Evolutionary conservation across 2,797 vertebrate genomes (phyloP).

Genomic region (Hypotaenidia philippensis): DNA sequence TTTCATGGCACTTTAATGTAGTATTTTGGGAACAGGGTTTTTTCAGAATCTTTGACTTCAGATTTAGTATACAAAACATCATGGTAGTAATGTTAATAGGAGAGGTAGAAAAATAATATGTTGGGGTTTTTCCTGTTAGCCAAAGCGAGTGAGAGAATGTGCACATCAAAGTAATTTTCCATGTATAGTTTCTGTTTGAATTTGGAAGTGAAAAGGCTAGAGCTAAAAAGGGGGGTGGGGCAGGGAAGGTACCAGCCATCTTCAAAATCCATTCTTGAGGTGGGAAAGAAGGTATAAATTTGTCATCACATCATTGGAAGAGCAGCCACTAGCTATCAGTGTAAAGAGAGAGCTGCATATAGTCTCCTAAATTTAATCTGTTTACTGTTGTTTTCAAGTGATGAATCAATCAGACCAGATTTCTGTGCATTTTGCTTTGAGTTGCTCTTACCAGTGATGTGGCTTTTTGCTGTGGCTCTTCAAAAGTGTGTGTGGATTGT

Average conservation of each 20-base stretch:
- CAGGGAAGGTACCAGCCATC: not conserved
- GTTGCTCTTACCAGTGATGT: not conserved
- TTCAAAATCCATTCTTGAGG: not conserved
- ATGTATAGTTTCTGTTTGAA: not conserved
- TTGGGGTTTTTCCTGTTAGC: rapidly evolving
- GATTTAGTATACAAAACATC: not conserved
- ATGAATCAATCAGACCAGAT: not conserved
- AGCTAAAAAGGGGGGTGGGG: not conserved
- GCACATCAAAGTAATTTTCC: not conserved
- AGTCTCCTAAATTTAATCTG: not conserved
- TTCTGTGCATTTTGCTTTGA: not conserved
- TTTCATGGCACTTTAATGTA: not conserved
- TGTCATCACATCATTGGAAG: not conserved
- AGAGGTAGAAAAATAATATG: not conserved
- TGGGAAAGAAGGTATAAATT: not conserved
- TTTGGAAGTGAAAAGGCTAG: not conserved
- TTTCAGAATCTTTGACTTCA: not conserved
- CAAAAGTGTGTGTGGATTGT: not conserved
- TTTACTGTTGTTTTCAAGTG: not conserved
- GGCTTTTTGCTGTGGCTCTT: not conserved
- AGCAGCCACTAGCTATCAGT: not conserved
- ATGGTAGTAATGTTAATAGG: not conserved
- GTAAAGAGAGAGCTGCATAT: not conserved
- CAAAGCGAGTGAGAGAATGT: not conserved
- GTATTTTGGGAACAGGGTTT: not conserved